Percentiles rank a stretch among this genome's conserved stretches.
Evolutionary conservation across 1,140 invertebrate genomes (phyloP).

Genomic region (Hycleus phaleratus): DNA sequence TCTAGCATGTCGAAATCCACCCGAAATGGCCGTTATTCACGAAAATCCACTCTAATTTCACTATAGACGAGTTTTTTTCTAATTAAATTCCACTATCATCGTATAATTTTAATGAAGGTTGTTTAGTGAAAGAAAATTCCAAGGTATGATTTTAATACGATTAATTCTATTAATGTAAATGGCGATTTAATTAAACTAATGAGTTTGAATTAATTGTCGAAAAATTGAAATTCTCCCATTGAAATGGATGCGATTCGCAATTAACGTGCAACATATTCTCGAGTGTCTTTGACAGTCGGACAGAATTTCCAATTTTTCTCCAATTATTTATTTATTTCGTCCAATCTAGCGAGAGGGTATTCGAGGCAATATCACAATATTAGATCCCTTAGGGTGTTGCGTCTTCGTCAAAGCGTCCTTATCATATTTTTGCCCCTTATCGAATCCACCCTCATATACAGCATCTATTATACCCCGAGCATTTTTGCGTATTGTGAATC

Average conservation of each 20-base stretch:
- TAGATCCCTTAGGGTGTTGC: slow-evolving; percentile 1
- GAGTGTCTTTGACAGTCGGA: slow-evolving; percentile 8
- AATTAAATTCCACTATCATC: too few species aligned
- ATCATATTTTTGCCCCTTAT: slow-evolving; percentile 5
- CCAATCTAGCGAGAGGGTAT: slow-evolving; percentile 19
- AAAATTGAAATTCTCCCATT: too few species aligned
- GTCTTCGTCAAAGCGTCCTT: slow-evolving; percentile 8
- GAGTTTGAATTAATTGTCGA: too few species aligned
- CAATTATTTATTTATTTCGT: slow-evolving; percentile 25
- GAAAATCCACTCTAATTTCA: too few species aligned
- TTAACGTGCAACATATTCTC: not conserved
- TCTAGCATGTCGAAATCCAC: not conserved
- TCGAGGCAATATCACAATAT: slow-evolving; percentile 24
- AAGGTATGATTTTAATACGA: too few species aligned
- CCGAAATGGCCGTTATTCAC: slow-evolving; percentile 9
- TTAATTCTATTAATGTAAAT: too few species aligned
- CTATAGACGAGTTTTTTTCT: too few species aligned
- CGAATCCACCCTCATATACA: not conserved
- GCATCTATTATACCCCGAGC: slow-evolving; percentile 1
- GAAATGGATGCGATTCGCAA: too few species aligned
- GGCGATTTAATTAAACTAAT: too few species aligned
- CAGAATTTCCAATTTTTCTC: slow-evolving; percentile 15
- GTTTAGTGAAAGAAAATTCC: too few species aligned
- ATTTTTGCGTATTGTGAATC: slow-evolving; percentile 16
- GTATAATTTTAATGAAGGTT: too few species aligned